These are phyloP conservation scores for Pogonophryne albipinna DNA, from an alignment of 2,797 vertebrate genomes.

Conservation along the genomic window DNA sequence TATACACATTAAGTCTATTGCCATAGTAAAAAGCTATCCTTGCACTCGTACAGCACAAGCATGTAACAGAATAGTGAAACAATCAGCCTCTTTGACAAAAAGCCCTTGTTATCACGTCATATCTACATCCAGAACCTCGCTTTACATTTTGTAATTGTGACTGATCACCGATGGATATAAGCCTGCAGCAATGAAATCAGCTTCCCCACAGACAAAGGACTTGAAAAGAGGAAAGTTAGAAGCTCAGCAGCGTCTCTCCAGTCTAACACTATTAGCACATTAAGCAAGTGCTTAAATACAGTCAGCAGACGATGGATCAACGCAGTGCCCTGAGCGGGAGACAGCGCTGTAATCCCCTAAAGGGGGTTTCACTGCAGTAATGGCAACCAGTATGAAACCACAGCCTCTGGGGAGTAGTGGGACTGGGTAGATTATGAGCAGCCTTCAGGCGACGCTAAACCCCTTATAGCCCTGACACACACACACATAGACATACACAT, in stretches of 20 bases:
- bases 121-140: conserved; percentile 23
- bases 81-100: conserved; percentile 23
- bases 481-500: conserved; percentile 29
- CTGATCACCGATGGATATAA: conserved; percentile 37
- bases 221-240: conserved; percentile 68
- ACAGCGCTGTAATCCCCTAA: conserved; percentile 72
- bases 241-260: conserved; percentile 57
- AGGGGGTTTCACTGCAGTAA: conserved; percentile 72
- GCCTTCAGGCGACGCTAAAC: conserved; percentile 63
- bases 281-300: conserved; percentile 76
- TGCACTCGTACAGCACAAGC: not conserved
- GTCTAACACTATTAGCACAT: conserved; percentile 74
- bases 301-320: conserved; percentile 77
- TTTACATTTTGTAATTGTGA: conserved; percentile 39
- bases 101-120: conserved; percentile 2
- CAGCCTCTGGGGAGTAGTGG: conserved; percentile 65
- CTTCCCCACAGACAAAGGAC: conserved; percentile 59
- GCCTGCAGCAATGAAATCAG: conserved; percentile 58
- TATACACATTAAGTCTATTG: conserved; percentile 10
- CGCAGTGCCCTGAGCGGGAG: conserved; percentile 58
- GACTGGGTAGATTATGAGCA: conserved; percentile 72
- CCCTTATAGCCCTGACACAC: conserved; percentile 34
- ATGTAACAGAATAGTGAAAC: not conserved
- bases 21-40: not conserved
- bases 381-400: conserved; percentile 70